phyloP scores from a whole-genome alignment of 1,140 invertebrate species.

The Orchesella cincta region DNA sequence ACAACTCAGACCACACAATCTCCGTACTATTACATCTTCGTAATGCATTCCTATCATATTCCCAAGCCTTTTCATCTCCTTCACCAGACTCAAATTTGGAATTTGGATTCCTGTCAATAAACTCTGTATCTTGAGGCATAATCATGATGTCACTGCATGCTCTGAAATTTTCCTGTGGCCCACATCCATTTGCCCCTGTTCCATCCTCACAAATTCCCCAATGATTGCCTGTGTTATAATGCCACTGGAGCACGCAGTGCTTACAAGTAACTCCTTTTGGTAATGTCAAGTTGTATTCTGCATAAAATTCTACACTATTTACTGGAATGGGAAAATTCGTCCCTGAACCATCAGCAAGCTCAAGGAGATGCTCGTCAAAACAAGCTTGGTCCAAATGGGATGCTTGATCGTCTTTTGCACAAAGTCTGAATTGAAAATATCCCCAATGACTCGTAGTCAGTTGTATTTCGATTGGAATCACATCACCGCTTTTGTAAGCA shows the following conservation, averaged over 20 bases:
- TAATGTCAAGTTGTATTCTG: constrained; percentile 38
- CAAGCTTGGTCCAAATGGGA: constrained; percentile 54
- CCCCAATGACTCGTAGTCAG: constrained; percentile 60
- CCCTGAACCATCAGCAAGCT: not conserved
- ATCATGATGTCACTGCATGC: not conserved
- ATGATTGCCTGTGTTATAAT: constrained; percentile 56
- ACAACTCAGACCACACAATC: too few species aligned
- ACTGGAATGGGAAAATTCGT: constrained; percentile 48
- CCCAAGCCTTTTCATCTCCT: too few species aligned
- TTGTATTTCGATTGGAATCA: constrained; percentile 54
- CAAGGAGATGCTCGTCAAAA: constrained; percentile 52
- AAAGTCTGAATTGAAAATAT: constrained; percentile 57
- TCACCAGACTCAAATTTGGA: too few species aligned
- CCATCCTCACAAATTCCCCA: constrained; percentile 48
- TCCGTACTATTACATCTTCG: too few species aligned
- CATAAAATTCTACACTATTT: constrained; percentile 35
- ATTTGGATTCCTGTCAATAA: not conserved
- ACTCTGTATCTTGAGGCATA: not conserved
- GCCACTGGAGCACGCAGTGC: constrained; percentile 58
- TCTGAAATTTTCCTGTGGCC: constrained; percentile 29
- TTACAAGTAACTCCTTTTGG: constrained; percentile 52
- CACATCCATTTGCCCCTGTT: constrained; percentile 17
- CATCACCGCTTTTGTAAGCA: constrained; percentile 54
- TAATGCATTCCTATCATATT: too few species aligned
- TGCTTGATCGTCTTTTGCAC: constrained; percentile 52